Conservation (phyloP, 2,113 vertebrate genomes). For the Salvelinus sp. region DNA sequence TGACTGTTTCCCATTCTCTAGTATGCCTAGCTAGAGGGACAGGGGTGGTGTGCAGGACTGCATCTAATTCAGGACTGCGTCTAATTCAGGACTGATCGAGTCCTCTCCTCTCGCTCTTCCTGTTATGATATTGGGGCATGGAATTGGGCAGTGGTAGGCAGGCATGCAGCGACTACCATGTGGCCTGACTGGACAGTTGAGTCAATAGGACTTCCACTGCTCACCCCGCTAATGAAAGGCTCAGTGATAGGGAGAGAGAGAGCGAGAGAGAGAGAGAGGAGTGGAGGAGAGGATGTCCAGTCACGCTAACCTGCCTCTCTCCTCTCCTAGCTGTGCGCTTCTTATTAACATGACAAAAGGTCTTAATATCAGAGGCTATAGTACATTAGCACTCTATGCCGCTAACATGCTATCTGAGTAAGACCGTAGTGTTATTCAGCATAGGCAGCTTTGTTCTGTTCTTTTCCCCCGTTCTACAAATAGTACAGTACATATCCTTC, state of each 20-base stretch:
- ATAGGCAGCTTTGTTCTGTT: neutral
- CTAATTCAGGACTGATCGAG: slow-evolving; percentile 15
- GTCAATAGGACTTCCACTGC: too few relatives aligned
- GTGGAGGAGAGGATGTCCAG: too few relatives aligned
- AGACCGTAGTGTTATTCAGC: neutral
- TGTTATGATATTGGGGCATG: slow-evolving; percentile 23
- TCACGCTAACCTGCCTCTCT: neutral
- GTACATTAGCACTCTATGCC: neutral
- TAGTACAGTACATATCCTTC: neutral
- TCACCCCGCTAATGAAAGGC: too few relatives aligned
- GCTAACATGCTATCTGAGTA: neutral
- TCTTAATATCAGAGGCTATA: neutral
- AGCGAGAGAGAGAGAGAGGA: too few relatives aligned
- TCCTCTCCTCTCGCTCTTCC: slow-evolving; percentile 19
- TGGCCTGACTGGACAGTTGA: too few relatives aligned
- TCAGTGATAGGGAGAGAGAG: too few relatives aligned
- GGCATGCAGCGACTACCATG: slow-evolving; percentile 23
- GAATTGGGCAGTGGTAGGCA: too few relatives aligned
- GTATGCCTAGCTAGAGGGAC: neutral
- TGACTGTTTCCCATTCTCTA: neutral
- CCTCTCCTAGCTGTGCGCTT: neutral
- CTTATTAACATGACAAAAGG: neutral
- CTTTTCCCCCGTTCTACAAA: neutral
- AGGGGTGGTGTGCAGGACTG: neutral
- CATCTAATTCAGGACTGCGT: slow-evolving; percentile 23